A percentile compares a stretch with the other conserved stretches of the same genome.
Conservation (phyloP, 2,888 invertebrate genomes). For the Drosophila subsilvestris region DNA sequence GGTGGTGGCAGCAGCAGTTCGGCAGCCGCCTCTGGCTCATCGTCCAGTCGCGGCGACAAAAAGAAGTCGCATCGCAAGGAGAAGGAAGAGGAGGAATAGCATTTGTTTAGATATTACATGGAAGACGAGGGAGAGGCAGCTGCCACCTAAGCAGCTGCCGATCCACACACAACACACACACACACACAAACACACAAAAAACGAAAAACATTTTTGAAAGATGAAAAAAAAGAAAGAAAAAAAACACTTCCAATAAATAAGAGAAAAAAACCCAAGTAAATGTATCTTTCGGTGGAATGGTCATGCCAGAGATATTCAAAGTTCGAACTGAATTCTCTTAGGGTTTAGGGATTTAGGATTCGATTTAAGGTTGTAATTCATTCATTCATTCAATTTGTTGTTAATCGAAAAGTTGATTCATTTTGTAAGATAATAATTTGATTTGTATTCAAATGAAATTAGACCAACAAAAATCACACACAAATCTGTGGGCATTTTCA, state of each 20-base stretch:
- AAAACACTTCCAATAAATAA: conserved; percentile 63
- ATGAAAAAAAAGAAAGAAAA: conserved; percentile 5
- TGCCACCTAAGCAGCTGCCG: conserved; percentile 38
- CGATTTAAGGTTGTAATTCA: neutral
- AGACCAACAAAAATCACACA: neutral
- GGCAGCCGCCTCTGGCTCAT: conserved; percentile 47
- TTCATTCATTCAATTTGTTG: neutral
- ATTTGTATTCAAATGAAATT: neutral
- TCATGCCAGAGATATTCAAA: too few relatives aligned
- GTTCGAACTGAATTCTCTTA: neutral
- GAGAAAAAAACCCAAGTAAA: neutral
- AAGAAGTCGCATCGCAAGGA: conserved; percentile 90
- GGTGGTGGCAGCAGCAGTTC: conserved; percentile 33
- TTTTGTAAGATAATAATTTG: neutral
- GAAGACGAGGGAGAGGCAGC: conserved; percentile 47
- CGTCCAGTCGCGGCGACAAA: conserved; percentile 85
- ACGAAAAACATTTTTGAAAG: conserved; percentile 1
- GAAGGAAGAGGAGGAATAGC: conserved; percentile 89
- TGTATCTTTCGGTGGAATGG: neutral
- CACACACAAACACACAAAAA: neutral
- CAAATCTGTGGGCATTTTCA: neutral
- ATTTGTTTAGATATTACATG: conserved; percentile 64
- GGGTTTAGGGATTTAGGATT: neutral
- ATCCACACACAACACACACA: conserved; percentile 24
- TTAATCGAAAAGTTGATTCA: neutral